Percentiles rank a stretch among this genome's conserved stretches.
Conservation (phyloP, 2,113 vertebrate species). For the Semicossyphus pulcher region DNA sequence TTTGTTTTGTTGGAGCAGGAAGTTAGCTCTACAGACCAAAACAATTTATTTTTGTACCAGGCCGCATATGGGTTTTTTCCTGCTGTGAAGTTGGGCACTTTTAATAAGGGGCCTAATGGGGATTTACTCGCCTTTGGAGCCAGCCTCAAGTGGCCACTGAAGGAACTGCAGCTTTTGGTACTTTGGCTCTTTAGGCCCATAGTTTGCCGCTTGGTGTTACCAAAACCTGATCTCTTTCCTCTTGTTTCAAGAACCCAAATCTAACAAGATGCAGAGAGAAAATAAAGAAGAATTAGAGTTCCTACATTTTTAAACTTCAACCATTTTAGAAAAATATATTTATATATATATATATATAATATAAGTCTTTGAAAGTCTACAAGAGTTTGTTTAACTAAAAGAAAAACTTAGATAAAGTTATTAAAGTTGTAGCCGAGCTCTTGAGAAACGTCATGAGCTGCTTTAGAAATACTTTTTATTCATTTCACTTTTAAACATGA, state of each 20-base stretch:
- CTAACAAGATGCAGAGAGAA: no score
- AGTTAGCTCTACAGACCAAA: no score
- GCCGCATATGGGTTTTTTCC: not conserved
- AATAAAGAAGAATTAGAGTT: no score
- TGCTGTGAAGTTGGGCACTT: not conserved
- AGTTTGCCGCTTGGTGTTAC: not conserved
- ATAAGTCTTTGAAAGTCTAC: not conserved
- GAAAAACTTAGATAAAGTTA: not conserved
- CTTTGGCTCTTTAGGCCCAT: no score
- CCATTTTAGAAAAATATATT: no score
- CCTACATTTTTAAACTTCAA: no score
- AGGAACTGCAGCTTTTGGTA: not conserved
- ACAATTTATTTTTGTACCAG: no score
- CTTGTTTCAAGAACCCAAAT: constrained; percentile 1
- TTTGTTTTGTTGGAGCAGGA: no score
- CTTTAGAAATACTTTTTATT: not conserved
- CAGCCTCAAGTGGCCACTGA: not conserved
- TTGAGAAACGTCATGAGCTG: not conserved
- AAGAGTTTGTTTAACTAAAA: not conserved
- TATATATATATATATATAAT: no score
- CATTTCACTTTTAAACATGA: not conserved
- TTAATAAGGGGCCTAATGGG: not conserved
- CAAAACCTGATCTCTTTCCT: constrained; percentile 3
- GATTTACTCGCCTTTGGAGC: not conserved
- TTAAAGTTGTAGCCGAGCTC: not conserved